Conservation (phyloP, 2,797 vertebrate species). For the Hypotaenidia okinawae region DNA sequence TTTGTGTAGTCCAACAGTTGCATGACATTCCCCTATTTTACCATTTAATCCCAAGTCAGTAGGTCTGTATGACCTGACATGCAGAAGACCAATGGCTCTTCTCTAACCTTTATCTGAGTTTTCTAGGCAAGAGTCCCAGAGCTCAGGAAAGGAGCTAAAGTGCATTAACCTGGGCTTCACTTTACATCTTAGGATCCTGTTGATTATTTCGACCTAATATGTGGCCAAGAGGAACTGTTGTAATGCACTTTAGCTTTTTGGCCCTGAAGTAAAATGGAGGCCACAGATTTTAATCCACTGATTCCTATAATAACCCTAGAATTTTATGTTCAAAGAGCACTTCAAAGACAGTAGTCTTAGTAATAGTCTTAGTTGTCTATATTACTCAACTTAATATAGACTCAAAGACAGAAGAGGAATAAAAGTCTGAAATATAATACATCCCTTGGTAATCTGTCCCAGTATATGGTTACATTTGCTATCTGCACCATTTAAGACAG, state of each 20-base stretch:
- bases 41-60: neutral
- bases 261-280: neutral
- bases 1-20: neutral
- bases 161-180: neutral
- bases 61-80: neutral
- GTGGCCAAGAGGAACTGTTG: neutral
- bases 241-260: neutral
- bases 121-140: neutral
- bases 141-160: neutral
- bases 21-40: neutral
- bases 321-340: neutral
- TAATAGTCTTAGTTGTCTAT: no score
- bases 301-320: neutral
- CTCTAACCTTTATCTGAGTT: neutral
- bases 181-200: neutral
- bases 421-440: neutral
- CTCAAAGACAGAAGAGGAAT: neutral
- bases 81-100: neutral
- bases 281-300: accelerated
- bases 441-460: neutral
- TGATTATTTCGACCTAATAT: neutral
- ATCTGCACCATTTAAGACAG: neutral
- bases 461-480: neutral
- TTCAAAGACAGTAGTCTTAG: neutral
- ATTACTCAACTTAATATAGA: no score